Evolutionary conservation across 2,113 vertebrate species (phyloP).

Genomic region (Myocastor coypus): DNA sequence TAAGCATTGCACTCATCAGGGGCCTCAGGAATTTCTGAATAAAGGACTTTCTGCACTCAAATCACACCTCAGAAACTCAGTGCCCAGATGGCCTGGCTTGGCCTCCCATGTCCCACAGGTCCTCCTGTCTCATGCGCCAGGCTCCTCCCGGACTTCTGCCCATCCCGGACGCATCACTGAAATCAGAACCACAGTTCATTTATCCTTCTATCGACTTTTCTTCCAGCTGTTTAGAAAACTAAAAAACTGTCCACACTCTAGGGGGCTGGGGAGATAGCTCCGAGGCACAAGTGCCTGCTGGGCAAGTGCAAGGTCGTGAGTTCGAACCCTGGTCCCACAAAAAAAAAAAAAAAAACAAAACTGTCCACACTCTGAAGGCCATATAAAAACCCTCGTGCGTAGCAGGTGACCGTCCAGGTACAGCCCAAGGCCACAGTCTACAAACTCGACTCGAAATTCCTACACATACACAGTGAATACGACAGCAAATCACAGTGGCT

Average conservation of each 20-base stretch:
- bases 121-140: background rate
- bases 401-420: too few species aligned
- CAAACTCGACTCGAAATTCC: background rate
- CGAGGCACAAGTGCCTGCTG: too few species aligned
- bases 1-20: background rate
- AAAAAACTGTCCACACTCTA: background rate
- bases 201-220: background rate
- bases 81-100: background rate
- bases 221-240: background rate
- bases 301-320: too few species aligned
- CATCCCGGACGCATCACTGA: accelerated
- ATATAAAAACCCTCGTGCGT: background rate
- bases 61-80: background rate
- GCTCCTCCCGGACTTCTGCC: background rate
- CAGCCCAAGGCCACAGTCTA: background rate
- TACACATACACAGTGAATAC: accelerated
- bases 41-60: background rate
- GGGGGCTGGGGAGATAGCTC: too few species aligned
- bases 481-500: background rate
- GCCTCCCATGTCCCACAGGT: background rate
- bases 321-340: too few species aligned
- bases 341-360: too few species aligned
- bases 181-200: background rate
- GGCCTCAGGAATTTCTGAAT: background rate
- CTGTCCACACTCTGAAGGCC: background rate